A percentile compares a stretch with the other conserved stretches of the same genome.
phyloP scores from a whole-genome alignment of 2,888 invertebrate species.

The Lithodes maja region DNA sequence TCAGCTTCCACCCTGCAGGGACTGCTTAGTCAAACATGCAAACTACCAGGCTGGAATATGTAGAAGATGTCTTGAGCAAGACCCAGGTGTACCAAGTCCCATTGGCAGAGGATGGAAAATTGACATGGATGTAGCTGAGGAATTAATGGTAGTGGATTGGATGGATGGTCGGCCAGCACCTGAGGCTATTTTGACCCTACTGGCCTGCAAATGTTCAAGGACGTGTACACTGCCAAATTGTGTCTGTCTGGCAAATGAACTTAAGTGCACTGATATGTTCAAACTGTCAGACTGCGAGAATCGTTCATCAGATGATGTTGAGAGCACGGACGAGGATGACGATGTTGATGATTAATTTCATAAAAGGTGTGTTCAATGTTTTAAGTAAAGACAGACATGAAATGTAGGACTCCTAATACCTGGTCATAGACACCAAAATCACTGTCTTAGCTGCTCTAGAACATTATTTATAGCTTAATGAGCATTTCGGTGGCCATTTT shows the following conservation, averaged over 20 bases:
- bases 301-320: too few species aligned
- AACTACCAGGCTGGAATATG: conserved; percentile 42
- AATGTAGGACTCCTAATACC: too few species aligned
- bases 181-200: conserved; percentile 18
- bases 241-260: conserved; percentile 38
- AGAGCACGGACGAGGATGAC: too few species aligned
- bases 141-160: conserved; percentile 13
- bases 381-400: too few species aligned
- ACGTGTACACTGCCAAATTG: conserved; percentile 36
- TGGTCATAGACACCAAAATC: too few species aligned
- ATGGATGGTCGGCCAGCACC: conserved; percentile 29
- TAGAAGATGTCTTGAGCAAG: conserved; percentile 10
- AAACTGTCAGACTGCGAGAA: too few species aligned
- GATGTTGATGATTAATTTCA: too few species aligned
- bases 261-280: conserved; percentile 22
- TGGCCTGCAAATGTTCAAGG: conserved; percentile 21
- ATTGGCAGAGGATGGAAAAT: background rate
- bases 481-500: too few species aligned
- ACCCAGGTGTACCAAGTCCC: conserved; percentile 5
- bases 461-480: too few species aligned
- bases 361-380: too few species aligned
- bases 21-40: conserved; percentile 26
- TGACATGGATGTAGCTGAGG: background rate
- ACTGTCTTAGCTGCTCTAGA: too few species aligned
- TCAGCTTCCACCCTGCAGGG: conserved; percentile 33